These are phyloP conservation scores for Delichon dasypus DNA, from an alignment of 2,797 vertebrate genomes.

Conservation along the genomic window DNA sequence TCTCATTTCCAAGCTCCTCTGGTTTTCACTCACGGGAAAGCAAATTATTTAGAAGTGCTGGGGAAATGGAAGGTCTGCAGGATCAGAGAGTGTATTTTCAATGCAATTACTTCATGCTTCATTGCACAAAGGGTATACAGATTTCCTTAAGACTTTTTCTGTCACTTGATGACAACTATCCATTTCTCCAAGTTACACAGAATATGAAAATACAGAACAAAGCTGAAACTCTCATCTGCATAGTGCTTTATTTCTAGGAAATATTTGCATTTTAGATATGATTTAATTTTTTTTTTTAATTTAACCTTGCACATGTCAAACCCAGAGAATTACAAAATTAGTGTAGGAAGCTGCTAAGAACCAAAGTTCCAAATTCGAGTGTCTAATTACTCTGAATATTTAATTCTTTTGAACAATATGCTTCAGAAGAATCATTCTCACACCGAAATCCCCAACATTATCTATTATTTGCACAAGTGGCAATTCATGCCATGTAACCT, in stretches of 20 bases:
- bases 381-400: constrained; percentile 27
- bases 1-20: not conserved
- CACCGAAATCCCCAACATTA: constrained; percentile 31
- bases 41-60: constrained; percentile 1
- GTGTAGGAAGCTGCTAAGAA: not conserved
- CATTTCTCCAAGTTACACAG: not conserved
- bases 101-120: constrained; percentile 7
- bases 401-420: constrained; percentile 43
- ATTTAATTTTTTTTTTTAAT: not conserved
- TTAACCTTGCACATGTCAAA: not conserved
- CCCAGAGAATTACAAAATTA: not conserved
- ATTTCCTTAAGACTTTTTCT: not conserved
- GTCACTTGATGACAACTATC: not conserved
- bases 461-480: constrained; percentile 50
- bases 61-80: not conserved
- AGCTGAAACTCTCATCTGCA: not conserved
- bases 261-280: not conserved
- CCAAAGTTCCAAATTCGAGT: not conserved
- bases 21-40: not conserved
- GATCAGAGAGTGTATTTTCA: constrained; percentile 2
- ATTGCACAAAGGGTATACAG: not conserved
- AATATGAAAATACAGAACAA: not conserved
- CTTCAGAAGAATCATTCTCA: constrained; percentile 47
- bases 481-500: not conserved
- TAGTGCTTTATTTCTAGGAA: not conserved